Conservation (phyloP, 2,888 invertebrate genomes). For the Tuberolachnus salignus region DNA sequence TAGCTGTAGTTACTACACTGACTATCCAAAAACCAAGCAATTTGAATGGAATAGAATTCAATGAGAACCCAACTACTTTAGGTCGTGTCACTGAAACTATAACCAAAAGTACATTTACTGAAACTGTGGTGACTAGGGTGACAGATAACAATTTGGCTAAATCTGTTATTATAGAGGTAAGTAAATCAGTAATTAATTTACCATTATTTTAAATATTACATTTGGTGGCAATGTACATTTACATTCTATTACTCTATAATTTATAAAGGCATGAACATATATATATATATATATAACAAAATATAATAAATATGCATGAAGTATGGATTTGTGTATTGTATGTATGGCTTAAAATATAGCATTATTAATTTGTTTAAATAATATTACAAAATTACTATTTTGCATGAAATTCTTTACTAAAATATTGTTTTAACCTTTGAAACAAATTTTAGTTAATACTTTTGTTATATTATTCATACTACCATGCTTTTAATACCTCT, state of each 20-base stretch:
- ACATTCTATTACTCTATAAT: slow-evolving; percentile 1
- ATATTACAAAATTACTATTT: slow-evolving; percentile 13
- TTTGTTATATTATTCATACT: slow-evolving; percentile 3
- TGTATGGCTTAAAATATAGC: slow-evolving; percentile 19
- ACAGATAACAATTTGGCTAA: slow-evolving; percentile 88
- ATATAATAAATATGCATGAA: slow-evolving; percentile 42
- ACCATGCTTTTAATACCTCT: slow-evolving; percentile 18
- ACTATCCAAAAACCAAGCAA: slow-evolving; percentile 78
- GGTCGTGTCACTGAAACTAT: slow-evolving; percentile 92
- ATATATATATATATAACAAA: too few relatives aligned
- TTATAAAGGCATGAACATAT: slow-evolving; percentile 32
- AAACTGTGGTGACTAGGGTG: slow-evolving; percentile 91
- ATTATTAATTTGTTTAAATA: slow-evolving; percentile 14
- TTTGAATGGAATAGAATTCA: slow-evolving; percentile 74
- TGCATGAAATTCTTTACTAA: slow-evolving; percentile 27
- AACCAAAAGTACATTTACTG: slow-evolving; percentile 94
- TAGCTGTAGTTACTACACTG: slow-evolving; percentile 73
- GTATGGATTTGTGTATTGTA: not conserved
- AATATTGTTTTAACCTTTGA: slow-evolving; percentile 4
- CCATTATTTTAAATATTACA: slow-evolving; percentile 9
- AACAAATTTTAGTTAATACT: slow-evolving; percentile 3
- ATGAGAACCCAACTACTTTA: slow-evolving; percentile 81
- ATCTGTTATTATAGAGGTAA: slow-evolving; percentile 89
- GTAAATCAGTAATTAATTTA: slow-evolving; percentile 60
- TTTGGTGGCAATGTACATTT: slow-evolving; percentile 11